These are phyloP conservation scores for Malaclemys terrapin DNA, from an alignment of 2,113 vertebrate genomes.

Conservation along the genomic window DNA sequence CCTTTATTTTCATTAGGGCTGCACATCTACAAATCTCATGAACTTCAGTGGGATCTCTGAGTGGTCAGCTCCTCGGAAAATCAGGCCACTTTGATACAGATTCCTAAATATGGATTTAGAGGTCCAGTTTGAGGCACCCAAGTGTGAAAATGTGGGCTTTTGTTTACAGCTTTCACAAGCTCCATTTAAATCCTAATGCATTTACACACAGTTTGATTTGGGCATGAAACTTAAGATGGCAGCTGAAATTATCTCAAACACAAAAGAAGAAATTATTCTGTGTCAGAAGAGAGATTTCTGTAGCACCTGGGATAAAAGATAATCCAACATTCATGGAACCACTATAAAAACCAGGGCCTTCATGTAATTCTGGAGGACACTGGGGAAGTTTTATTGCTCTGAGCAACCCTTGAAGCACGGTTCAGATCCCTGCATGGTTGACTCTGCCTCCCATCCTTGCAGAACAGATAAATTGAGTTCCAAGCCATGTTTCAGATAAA, in stretches of 20 bases:
- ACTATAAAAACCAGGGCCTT: background rate
- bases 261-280: background rate
- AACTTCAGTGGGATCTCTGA: accelerated
- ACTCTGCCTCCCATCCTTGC: background rate
- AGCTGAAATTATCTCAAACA: background rate
- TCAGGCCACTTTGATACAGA: background rate
- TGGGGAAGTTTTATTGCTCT: background rate
- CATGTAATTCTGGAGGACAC: background rate
- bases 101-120: background rate
- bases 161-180: background rate
- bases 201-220: background rate
- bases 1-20: background rate
- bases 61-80: background rate
- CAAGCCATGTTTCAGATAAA: background rate
- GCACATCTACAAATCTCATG: background rate
- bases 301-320: background rate
- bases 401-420: background rate
- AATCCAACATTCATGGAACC: background rate
- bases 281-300: background rate
- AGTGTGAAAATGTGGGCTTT: background rate
- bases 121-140: background rate
- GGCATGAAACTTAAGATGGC: background rate
- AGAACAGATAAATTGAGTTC: accelerated
- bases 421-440: background rate
- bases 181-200: background rate